These are phyloP conservation scores for Nemapogon koenigi DNA, from an alignment of 2,888 invertebrate genomes.

Conservation along the genomic window DNA sequence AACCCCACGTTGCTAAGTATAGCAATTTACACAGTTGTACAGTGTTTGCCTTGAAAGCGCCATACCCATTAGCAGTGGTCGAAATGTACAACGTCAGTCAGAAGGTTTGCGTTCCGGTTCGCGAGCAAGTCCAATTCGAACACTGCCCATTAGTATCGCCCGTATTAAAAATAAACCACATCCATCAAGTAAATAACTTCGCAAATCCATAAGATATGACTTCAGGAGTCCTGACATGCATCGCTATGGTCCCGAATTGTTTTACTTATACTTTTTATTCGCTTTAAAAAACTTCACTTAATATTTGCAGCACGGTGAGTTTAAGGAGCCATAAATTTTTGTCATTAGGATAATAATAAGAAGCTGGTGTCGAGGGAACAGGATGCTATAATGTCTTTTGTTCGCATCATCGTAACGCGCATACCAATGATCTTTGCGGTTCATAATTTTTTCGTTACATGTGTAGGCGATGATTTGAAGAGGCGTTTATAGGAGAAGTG, in stretches of 20 bases:
- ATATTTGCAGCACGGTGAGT: conserved; percentile 56
- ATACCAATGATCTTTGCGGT: conserved; percentile 45
- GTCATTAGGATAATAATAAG: conserved; percentile 62
- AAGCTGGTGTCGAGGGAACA: conserved; percentile 50
- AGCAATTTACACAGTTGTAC: too few relatives aligned
- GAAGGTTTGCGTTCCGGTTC: too few relatives aligned
- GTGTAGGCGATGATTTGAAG: conserved; percentile 3
- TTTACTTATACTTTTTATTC: conserved; percentile 25
- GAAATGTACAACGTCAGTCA: too few relatives aligned
- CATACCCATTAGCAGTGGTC: too few relatives aligned
- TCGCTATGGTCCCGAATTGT: conserved; percentile 3
- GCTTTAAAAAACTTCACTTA: conserved; percentile 26
- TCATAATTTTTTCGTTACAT: conserved; percentile 12
- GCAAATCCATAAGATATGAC: neutral
- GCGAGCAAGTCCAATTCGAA: too few relatives aligned
- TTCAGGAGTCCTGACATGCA: neutral
- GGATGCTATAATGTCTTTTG: conserved; percentile 63
- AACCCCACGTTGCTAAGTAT: too few relatives aligned
- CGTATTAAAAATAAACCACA: too few relatives aligned
- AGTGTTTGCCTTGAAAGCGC: too few relatives aligned
- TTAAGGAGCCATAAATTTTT: conserved; percentile 60
- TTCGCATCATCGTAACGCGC: conserved; percentile 46
- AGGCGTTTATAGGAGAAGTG: too few relatives aligned
- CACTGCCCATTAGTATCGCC: too few relatives aligned
- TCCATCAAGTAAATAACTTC: too few relatives aligned